Percentiles rank a stretch among this genome's conserved stretches.
Evolutionary conservation across 2,888 invertebrate species (phyloP).

Genomic region (Pherbina coryleti): DNA sequence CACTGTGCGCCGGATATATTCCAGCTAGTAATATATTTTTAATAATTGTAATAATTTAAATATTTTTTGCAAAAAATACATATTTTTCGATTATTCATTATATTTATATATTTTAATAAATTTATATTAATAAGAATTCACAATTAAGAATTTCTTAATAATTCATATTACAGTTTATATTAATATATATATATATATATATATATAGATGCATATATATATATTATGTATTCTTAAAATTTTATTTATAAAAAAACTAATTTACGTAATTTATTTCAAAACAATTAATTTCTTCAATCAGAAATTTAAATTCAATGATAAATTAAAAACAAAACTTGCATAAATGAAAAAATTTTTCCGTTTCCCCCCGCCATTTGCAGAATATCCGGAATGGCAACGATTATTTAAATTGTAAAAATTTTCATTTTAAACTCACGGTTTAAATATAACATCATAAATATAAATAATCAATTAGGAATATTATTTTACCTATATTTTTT

Average conservation of each 20-base stretch:
- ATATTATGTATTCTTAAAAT: conserved; percentile 10
- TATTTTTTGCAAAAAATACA: neutral
- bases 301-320: conserved; percentile 10
- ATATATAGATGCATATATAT: neutral
- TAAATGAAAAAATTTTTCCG: conserved; percentile 4
- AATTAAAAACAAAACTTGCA: conserved; percentile 19
- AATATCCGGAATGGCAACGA: conserved; percentile 12
- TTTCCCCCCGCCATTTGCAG: neutral
- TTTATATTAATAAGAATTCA: conserved; percentile 18
- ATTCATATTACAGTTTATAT: neutral
- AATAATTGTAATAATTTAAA: too few species aligned
- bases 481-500: conserved; percentile 1
- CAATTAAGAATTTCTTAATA: neutral
- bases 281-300: conserved; percentile 18
- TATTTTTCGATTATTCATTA: neutral
- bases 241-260: conserved; percentile 31
- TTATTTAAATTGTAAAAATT: neutral
- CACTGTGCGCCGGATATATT: too few species aligned
- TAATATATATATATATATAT: neutral
- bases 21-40: too few species aligned
- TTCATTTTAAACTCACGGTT: neutral
- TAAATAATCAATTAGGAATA: neutral
- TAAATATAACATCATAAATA: conserved; percentile 4
- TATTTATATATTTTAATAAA: conserved; percentile 6
- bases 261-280: conserved; percentile 24